Base-by-base conservation (phyloP, 1,140 invertebrate species). In the Tribolium castaneum region DNA sequence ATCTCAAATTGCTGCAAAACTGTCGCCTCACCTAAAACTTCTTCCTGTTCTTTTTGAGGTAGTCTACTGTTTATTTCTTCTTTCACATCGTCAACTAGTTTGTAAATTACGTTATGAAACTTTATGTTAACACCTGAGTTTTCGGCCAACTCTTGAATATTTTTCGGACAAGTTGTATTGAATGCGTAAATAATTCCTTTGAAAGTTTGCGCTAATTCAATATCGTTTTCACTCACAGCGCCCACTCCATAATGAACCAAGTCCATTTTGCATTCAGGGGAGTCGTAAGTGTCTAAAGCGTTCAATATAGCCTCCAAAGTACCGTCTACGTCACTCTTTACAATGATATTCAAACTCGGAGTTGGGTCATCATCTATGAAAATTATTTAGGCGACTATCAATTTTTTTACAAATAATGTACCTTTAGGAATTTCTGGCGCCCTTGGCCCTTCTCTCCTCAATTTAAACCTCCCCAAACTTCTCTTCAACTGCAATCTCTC, bases 301-400 rank as follows among this genome's bases (percentile, higher is more conserved):
- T 99, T 94, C 49, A 98, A 87, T 80, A 99, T 96, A 0, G 98
- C 97, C 88, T 99, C 97, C 6, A 98, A 90, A 6, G 96, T 98
- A 0, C 96, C 95, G 86, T 94, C 92, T 1, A 97, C 95, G 87
- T 98, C 96, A 25, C 91, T 90, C 86, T 92, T 93, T 10, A 93
- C 75, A 13, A 93, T 87, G n/a, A 93, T 74, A 83, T 90, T 91
- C 9, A 93, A 80, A 72, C 85, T 85, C 1, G 90, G 89, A 6
- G 83, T 82, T 6, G 82, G 85, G 76, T 89, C 87, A 62, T 87
- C 84, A 9, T 84, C 84, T 19, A 81, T 77, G 81, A 19, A 19
- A 19, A 19, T 19, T 2, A 2, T 19, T 19, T 19, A 19, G 16
- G 16, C 16, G 16, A 19, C 16, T 19, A 19, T 19, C 16, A 19